Evolutionary conservation across 1,140 invertebrate species (phyloP), one percentile per base, ranked within the genome.

Genomic region (Lucilia sericata): DNA sequence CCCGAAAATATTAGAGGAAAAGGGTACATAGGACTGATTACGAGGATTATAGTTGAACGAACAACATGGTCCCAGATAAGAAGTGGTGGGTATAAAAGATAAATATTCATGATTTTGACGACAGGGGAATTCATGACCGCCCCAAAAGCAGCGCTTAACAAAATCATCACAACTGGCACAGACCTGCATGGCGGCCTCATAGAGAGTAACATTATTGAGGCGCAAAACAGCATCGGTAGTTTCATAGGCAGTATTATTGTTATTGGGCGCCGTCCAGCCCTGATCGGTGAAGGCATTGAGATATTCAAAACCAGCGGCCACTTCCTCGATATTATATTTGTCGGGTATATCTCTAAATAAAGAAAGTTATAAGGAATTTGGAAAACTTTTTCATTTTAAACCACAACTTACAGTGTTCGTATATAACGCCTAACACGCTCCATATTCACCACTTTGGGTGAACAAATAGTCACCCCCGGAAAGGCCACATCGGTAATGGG

Each of bases 21-120:
- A 91, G 21, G 89, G 89, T 42, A 91, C 87, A 74, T 87, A 91
- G 30, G 88, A 91, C 55, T 84, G 51, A 85, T 91, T 90, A 25
- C 87, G 86, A 0, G 89, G 89, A 85, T 90, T 91, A 75, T 91
- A 91, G 85, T 91, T 91, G 36, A 91, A 91, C 70, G 89, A 90
- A 85, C 89, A 91, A 75, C 89, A 91, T 36, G 88, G 88, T 8
- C 89, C 89, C 25, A 90, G 78, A 51, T 84, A 90, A 0, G 88
- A 88, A 0, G 88, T 91, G 0, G 89, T 89, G 0, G 89, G 86
- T 76, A 88, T 88, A n/a, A 91, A 91, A 0, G 89, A 90, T 2
- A 91, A 82, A 82, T 91, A 89, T 65, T 91, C 89, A 80, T 91
- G 84, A 34, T 86, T 86, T 83, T 91, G 89, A 42, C 88, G 88